phyloP scores from a whole-genome alignment of 2,113 vertebrate species.

The Cynopterus brachyotis region DNA sequence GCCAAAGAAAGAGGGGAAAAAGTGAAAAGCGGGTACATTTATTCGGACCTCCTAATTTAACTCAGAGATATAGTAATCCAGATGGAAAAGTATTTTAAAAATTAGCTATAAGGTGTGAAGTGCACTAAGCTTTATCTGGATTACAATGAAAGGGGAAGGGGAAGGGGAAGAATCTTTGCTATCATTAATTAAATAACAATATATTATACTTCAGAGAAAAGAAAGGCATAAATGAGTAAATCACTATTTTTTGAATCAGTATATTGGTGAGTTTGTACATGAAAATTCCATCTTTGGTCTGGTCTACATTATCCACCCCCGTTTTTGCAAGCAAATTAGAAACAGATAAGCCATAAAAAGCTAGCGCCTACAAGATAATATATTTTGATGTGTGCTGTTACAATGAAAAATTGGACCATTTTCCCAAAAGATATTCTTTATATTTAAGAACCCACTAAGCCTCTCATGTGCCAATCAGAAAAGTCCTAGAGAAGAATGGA shows the following conservation, averaged over 20 bases:
- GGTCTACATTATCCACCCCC: constrained; percentile 52
- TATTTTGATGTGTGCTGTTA: constrained; percentile 38
- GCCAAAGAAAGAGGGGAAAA: neutral
- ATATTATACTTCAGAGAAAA: constrained; percentile 27
- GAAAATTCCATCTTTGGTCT: constrained; percentile 55
- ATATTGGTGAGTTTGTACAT: constrained; percentile 14
- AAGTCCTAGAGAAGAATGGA: constrained; percentile 1
- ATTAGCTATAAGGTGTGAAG: constrained; percentile 47
- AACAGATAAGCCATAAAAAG: constrained; percentile 72
- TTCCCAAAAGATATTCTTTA: neutral
- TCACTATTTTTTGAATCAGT: constrained; percentile 33
- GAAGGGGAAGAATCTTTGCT: neutral
- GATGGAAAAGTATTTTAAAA: constrained; percentile 18
- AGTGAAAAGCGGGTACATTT: neutral
- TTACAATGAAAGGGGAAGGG: neutral
- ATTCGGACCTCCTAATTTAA: constrained; percentile 41
- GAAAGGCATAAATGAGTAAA: constrained; percentile 12
- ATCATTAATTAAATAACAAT: constrained; percentile 47
- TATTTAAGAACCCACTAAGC: neutral
- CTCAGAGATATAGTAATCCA: constrained; percentile 12
- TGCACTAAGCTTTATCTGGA: neutral
- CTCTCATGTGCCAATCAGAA: neutral
- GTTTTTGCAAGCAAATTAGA: constrained; percentile 68
- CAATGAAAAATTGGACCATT: neutral
- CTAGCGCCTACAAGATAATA: constrained; percentile 55